Evolutionary conservation across 2,797 vertebrate species (phyloP).

Genomic region (Macroramphosus scolopax): DNA sequence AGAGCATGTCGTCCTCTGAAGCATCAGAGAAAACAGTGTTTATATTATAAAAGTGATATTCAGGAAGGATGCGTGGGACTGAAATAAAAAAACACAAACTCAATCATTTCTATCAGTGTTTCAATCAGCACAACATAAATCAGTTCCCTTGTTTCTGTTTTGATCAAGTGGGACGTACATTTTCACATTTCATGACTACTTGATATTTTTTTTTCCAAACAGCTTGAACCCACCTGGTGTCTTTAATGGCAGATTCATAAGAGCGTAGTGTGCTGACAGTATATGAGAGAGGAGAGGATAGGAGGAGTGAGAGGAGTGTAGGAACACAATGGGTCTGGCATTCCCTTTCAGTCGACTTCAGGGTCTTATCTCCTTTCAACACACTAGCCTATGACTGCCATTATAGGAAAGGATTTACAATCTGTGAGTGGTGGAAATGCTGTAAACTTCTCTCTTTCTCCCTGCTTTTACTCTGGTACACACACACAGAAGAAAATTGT

Average conservation of each 20-base stretch:
- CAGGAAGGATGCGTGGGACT: slow-evolving; percentile 7
- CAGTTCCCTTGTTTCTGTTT: slow-evolving; percentile 31
- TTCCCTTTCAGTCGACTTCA: slow-evolving; percentile 70
- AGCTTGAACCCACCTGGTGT: slow-evolving; percentile 28
- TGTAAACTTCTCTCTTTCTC: slow-evolving; percentile 63
- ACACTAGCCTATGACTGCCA: slow-evolving; percentile 73
- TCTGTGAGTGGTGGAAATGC: slow-evolving; percentile 65
- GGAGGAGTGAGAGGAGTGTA: slow-evolving; percentile 53
- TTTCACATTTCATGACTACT: too few species aligned
- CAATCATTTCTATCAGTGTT: slow-evolving; percentile 13
- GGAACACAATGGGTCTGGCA: slow-evolving; percentile 71
- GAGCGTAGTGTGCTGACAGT: slow-evolving; percentile 53
- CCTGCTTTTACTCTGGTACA: slow-evolving; percentile 32
- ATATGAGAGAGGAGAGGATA: slow-evolving; percentile 50
- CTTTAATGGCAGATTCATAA: slow-evolving; percentile 60
- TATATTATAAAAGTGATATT: slow-evolving; percentile 25
- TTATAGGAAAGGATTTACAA: slow-evolving; percentile 81
- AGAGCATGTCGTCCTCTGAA: background rate
- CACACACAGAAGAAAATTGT: slow-evolving; percentile 14
- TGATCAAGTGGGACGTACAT: slow-evolving; percentile 52
- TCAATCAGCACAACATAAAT: slow-evolving; percentile 5
- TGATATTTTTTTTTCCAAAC: slow-evolving; percentile 23
- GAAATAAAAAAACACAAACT: slow-evolving; percentile 3
- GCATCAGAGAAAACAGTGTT: slow-evolving; percentile 21
- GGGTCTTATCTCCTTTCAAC: slow-evolving; percentile 80